Evolutionary conservation across 2,888 invertebrate genomes (phyloP), one percentile per base, ranked within the genome.

Genomic region (Altica lythri): DNA sequence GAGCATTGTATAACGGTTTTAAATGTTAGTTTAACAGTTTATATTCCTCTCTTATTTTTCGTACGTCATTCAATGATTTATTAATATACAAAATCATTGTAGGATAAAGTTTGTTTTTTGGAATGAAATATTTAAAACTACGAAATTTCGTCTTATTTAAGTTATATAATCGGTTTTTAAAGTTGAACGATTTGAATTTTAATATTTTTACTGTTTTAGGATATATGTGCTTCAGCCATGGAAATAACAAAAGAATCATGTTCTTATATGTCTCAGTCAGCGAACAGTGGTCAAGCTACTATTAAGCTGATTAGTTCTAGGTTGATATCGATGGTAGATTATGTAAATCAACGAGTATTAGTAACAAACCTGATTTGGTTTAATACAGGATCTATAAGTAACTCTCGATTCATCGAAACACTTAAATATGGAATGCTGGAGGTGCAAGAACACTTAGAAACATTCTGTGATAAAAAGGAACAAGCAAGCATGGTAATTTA

Each of bases 391-490:
- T 83, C 87, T 5, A 85, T 90, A 16, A 84, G 83, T 37, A 88
- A 90, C 53, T 81, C 86, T 9, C 81, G 86, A 49, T 80, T 95
- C 5, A 83, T 89, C 4, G 95, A 96, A 74, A 85, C 88, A 2
- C 82, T 96, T 47, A 85, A 92, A 44, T 95, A 91, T 74, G 90
- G 91, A 60, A 87, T 95, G 69, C 80, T 97, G 29, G 95, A 96
- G 75, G 88, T 97, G 62, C 92, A 94, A 68, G 96, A 97, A 70
- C 96, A 96, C 75, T 83, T 95, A 62, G 96, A 97, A 75, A 96
- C 95, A 0, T 95, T 93, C 74, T 87, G 93, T 65, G 95, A 96
- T 75, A 85, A 92, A 55, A 88, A 91, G 66, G 95, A 96, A 72
- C 92, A 94, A 69, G 90, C 92, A 0, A 79, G 86, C 0, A 90